phyloP scores from a whole-genome alignment of 2,113 vertebrate genomes.

The Percopsis transmontana region DNA sequence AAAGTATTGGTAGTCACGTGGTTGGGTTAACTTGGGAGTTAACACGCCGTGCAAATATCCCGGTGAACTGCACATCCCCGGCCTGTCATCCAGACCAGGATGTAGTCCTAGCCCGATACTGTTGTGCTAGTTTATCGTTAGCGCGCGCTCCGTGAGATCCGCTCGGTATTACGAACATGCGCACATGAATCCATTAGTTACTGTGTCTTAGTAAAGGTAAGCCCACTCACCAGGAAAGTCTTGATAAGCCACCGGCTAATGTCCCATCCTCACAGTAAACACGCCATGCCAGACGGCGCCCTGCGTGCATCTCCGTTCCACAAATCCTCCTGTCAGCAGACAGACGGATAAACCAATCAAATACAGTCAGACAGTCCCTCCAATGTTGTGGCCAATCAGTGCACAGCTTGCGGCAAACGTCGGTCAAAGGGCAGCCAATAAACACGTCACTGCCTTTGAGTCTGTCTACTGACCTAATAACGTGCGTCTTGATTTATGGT shows the following conservation, averaged over 20 bases:
- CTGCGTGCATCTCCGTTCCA: constrained; percentile 27
- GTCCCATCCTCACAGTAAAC: constrained; percentile 47
- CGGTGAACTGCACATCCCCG: too few species aligned
- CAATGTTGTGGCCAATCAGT: constrained; percentile 49
- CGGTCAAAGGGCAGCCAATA: neutral
- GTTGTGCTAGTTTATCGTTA: constrained; percentile 28
- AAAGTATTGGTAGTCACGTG: too few species aligned
- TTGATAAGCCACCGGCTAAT: neutral
- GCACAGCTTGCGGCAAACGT: neutral
- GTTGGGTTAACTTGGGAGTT: too few species aligned
- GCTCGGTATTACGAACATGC: too few species aligned
- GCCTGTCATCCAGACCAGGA: constrained; percentile 36
- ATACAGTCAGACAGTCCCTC: constrained; percentile 37
- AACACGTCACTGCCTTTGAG: neutral
- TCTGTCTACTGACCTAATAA: too few species aligned
- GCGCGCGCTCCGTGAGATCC: neutral
- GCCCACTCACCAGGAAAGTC: constrained; percentile 38
- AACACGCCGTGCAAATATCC: neutral
- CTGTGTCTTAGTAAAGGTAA: accelerated
- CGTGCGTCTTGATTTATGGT: too few species aligned
- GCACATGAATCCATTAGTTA: too few species aligned
- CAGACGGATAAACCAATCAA: constrained; percentile 52
- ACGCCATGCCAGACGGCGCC: constrained; percentile 64
- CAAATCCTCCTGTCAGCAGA: constrained; percentile 6
- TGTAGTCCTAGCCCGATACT: constrained; percentile 62